Conservation (phyloP, 2,888 invertebrate genomes). For the Timema podura region DNA sequence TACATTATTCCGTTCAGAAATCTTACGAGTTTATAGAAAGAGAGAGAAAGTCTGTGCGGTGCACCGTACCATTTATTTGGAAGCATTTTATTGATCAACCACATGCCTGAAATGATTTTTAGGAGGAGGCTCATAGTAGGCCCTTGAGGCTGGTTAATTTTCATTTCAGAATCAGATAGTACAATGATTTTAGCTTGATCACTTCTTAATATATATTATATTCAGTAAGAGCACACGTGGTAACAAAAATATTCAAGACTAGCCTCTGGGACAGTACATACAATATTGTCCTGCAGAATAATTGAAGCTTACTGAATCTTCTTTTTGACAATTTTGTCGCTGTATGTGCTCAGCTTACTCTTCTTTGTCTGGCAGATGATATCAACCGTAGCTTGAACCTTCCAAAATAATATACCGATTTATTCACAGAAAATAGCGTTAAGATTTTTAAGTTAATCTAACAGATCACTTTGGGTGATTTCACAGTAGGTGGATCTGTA, state of each 20-base stretch:
- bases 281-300: background rate
- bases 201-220: too few species aligned
- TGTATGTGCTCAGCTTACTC: background rate
- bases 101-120: too few species aligned
- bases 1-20: too few species aligned
- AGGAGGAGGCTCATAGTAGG: background rate
- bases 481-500: background rate
- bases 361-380: background rate
- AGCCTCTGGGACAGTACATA: background rate
- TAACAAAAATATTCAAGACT: background rate
- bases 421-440: too few species aligned
- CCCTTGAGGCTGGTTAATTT: background rate
- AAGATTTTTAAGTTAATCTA: too few species aligned
- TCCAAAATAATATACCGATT: too few species aligned
- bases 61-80: too few species aligned
- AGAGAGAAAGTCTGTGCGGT: too few species aligned
- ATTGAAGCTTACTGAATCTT: conserved; percentile 1
- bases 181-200: background rate
- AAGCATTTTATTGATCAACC: too few species aligned
- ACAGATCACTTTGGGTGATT: too few species aligned
- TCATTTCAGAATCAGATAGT: background rate
- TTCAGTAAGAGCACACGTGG: background rate
- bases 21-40: too few species aligned
- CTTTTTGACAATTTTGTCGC: background rate
- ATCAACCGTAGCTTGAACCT: too few species aligned